Conservation (phyloP, 2,113 vertebrate genomes). For the Cyprinodon brontotheroides region DNA sequence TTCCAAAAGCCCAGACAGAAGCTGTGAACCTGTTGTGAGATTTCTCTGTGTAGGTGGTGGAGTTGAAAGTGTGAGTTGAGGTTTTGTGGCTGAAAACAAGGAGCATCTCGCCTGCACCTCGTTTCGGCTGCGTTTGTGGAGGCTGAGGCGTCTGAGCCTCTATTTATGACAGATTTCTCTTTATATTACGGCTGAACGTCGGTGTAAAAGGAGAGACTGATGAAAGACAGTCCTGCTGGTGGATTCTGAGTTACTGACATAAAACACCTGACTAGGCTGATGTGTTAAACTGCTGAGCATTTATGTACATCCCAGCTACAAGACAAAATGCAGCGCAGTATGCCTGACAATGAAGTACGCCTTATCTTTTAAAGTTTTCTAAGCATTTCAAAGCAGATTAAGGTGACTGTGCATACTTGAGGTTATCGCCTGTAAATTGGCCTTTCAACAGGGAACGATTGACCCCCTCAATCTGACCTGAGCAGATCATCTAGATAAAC, state of each 20-base stretch:
- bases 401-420: background rate
- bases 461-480: conserved; percentile 38
- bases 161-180: conserved; percentile 17
- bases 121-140: conserved; percentile 20
- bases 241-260: conserved; percentile 22
- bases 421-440: conserved; percentile 42
- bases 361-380: background rate
- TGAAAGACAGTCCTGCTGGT: conserved; percentile 32
- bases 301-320: conserved; percentile 29
- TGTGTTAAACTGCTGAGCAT: conserved; percentile 27
- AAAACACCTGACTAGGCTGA: conserved; percentile 1
- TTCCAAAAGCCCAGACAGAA: conserved; percentile 7
- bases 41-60: conserved; percentile 29
- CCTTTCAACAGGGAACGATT: conserved; percentile 44
- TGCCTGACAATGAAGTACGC: background rate
- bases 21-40: conserved; percentile 35
- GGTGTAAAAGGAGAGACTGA: conserved; percentile 34
- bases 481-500: conserved; percentile 17
- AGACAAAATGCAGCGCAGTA: background rate
- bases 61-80: conserved; percentile 26
- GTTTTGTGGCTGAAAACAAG: conserved; percentile 37
- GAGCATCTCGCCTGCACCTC: conserved; percentile 16
- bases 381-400: background rate
- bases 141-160: conserved; percentile 23
- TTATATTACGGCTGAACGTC: conserved; percentile 11